Base-by-base conservation (phyloP, 2,888 invertebrate species). In the Andrena dorsata region DNA sequence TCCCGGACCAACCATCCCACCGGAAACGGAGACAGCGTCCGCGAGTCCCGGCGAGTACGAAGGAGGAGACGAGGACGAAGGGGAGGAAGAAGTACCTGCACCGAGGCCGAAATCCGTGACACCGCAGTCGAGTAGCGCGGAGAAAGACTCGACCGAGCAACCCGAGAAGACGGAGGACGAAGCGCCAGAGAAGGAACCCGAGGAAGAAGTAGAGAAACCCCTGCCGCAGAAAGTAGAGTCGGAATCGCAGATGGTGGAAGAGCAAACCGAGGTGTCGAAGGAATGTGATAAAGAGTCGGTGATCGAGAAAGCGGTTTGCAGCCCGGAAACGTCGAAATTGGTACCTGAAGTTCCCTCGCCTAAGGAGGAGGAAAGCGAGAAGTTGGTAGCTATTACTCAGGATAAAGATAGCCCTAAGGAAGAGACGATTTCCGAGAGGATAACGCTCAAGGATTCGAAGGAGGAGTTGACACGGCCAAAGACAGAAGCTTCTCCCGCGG, bases 341-440 rank as follows among this genome's bases (percentile, higher is more conserved):
- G 84, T 84, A 86, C 84, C 83, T 83, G 78, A 88, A 81, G 51
- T 76, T 79, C 49, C 77, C 74, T 82, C 80, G 72, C 82, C 86
- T n/a, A 89, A 89, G 70, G 85, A 74, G 71, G 86, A 88, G 63
- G 82, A 85, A 75, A 30, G 20, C 47, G 71, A 83, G 53, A 78
- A 84, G 4, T 65, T 85, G 4, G 87, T 89, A 47, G 64, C 69
- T 20, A 84, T 87, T 60, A 83, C 85, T 49, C 70, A 88, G 51
- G 77, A 89, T 30, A 84, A 94, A 82, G 92, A 92, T 1, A 94
- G 94, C n/a, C 94, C 94, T 13, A 95, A 95, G 85, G 95, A 90
- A 51, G 90, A 95, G 90, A 94, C 94, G 64, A 93, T 94, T 6
- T 92, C 94, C 0, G 94, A 94, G 56, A 72, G 74, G 30, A 75